Evolutionary conservation across 2,888 invertebrate species (phyloP), one percentile per base, ranked within the genome.

Genomic region (Mimumesa dahlbomi): DNA sequence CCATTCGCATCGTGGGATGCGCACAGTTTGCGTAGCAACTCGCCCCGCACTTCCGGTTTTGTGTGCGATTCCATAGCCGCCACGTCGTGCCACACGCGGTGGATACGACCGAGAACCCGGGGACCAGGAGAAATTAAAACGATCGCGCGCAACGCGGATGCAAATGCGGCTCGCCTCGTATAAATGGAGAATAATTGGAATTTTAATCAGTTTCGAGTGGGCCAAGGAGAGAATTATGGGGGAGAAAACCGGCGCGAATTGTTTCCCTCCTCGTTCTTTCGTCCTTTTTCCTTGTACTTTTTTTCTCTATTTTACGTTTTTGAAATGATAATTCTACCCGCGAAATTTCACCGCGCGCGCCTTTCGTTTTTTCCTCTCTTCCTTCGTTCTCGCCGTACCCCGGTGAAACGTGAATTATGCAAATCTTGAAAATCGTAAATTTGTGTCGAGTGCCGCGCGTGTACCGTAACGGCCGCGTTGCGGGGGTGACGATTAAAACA

Each of bases 91-190:
- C 7, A 29, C 29, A 29, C 29, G 7, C 7, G 5, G 29, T 29
- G 29, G n/a, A 34, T 7, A n/a, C 11, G 34, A 2, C 2, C 34
- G 25, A 25, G 25, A 25, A 22, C 11, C 18, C 19, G 22, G 21
- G 43, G 43, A 5, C 11, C 21, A 45, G 11, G 21, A 45, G 21
- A 45, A 45, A 45, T 45, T 45, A 4, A 45, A 45, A 45, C 43
- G 42, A 43, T 16, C 16, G 9, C 9, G 19, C 1, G 7, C 21
- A 2, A 1, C 11, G 22, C 2, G 1, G 43, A n/a, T n/a, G 43
- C 21, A 19, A 22, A 45, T 45, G 19, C 43, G 21, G 5, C 19
- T 45, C 7, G 11, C 21, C 9, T n/a, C 43, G 43, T 21, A 40
- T 40, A 40, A 40, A 13, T 16, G 4, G 40, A 16, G 40, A 40